These are phyloP conservation scores for Cantharis rustica DNA, from an alignment of 2,888 invertebrate species.

Conservation along the genomic window DNA sequence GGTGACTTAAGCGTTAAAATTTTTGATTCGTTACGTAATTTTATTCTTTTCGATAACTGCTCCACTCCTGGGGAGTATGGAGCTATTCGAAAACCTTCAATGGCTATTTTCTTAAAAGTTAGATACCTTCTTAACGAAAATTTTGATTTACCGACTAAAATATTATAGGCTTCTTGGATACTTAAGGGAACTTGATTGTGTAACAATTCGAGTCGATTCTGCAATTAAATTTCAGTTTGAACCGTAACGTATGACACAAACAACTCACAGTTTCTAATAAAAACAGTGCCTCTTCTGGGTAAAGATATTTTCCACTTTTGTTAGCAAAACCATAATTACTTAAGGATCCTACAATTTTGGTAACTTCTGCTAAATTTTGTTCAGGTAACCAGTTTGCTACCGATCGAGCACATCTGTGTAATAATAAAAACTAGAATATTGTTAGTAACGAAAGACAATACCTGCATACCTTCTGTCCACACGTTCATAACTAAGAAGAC, in stretches of 20 bases:
- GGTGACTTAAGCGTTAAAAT: not conserved
- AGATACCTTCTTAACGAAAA: constrained; percentile 41
- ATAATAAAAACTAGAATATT: not conserved
- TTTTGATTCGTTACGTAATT: not conserved
- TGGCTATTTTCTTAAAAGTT: constrained; percentile 44
- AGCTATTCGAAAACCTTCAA: constrained; percentile 39
- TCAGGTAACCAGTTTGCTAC: constrained; percentile 45
- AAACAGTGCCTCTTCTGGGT: constrained; percentile 69
- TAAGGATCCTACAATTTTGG: constrained; percentile 41
- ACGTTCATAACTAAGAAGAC: not conserved
- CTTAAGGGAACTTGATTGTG: constrained; percentile 65
- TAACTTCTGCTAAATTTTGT: constrained; percentile 40
- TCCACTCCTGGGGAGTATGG: constrained; percentile 3
- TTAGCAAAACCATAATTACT: constrained; percentile 48
- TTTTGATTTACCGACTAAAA: constrained; percentile 52
- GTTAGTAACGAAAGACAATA: not conserved
- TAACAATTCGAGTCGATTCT: constrained; percentile 67
- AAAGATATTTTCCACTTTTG: constrained; percentile 51
- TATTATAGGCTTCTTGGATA: constrained; percentile 67
- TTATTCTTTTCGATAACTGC: constrained; percentile 2
- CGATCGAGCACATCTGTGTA: constrained; percentile 44
- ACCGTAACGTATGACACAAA: not conserved
- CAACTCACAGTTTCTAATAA: constrained; percentile 68
- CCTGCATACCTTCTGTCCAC: not conserved
- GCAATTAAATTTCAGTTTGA: constrained; percentile 42